Conservation (phyloP, 2,113 vertebrate genomes). For the Sinocyclocheilus maitianheensis region DNA sequence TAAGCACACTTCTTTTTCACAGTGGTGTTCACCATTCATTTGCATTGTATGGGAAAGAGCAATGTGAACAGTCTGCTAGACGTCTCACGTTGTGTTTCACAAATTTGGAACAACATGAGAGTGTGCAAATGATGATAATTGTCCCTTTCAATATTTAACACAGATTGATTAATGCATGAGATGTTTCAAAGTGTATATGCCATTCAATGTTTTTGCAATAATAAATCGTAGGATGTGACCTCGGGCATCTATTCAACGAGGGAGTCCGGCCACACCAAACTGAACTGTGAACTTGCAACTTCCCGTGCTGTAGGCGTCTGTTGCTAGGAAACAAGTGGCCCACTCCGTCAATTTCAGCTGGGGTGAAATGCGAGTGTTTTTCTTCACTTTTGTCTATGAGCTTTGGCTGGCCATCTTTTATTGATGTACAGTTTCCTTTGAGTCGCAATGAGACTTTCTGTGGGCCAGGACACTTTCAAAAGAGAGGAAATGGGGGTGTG, state of each 20-base stretch:
- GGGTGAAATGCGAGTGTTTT: conserved; percentile 32
- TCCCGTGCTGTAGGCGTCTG: conserved; percentile 39
- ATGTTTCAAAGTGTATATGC: not conserved
- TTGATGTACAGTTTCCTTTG: conserved; percentile 62
- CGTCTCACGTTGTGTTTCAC: too few species aligned
- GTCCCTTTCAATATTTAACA: not conserved
- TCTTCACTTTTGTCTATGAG: conserved; percentile 24
- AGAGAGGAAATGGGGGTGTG: conserved; percentile 53
- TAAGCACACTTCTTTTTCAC: not conserved
- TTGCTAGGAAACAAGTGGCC: conserved; percentile 45
- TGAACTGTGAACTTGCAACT: conserved; percentile 28
- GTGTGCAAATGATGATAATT: not conserved
- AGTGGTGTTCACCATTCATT: too few species aligned
- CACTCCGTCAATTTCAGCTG: conserved; percentile 37
- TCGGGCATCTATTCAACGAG: not conserved
- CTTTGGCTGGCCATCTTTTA: conserved; percentile 52
- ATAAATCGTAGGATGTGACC: conserved; percentile 3
- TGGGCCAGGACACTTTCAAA: conserved; percentile 53
- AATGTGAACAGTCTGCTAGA: too few species aligned
- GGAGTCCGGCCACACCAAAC: conserved; percentile 28
- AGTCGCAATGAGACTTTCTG: conserved; percentile 48
- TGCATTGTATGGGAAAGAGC: too few species aligned
- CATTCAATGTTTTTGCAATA: not conserved
- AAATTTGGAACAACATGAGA: too few species aligned
- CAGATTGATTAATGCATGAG: not conserved